A percentile compares a stretch with the other conserved stretches of the same genome.
Evolutionary conservation across 2,888 invertebrate species (phyloP).

Genomic region (Germaria angustata): DNA sequence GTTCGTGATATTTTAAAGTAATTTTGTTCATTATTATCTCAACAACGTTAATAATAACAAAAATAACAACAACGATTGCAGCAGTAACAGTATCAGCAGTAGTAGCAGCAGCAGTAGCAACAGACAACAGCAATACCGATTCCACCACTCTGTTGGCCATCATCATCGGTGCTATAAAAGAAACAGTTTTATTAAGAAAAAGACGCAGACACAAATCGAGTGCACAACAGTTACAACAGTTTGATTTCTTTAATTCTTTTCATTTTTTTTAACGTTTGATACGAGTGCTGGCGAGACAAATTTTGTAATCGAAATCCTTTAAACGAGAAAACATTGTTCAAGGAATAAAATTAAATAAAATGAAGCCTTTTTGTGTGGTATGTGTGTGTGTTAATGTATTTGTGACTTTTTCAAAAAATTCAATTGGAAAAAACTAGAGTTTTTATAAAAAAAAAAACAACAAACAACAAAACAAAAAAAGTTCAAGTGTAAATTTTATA

Average conservation of each 20-base stretch:
- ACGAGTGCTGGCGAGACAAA: conserved; percentile 25
- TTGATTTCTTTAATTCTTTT: conserved; percentile 20
- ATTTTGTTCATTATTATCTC: conserved; percentile 44
- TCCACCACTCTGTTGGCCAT: conserved; percentile 42
- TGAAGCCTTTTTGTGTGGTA: conserved; percentile 79
- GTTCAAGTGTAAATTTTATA: neutral
- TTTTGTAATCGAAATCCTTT: conserved; percentile 53
- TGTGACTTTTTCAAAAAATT: neutral
- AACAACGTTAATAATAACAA: neutral
- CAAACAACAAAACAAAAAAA: neutral
- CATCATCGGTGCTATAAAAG: conserved; percentile 76
- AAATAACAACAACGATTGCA: conserved; percentile 3
- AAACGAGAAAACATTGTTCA: conserved; percentile 28
- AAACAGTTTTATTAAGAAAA: conserved; percentile 77
- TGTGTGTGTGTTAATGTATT: conserved; percentile 57
- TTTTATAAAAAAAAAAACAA: neutral
- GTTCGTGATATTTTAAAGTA: conserved; percentile 60
- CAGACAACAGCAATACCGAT: neutral
- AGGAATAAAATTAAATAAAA: conserved; percentile 69
- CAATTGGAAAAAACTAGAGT: neutral
- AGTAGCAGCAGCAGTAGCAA: neutral
- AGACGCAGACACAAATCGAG: conserved; percentile 75
- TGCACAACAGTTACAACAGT: conserved; percentile 55
- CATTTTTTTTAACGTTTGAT: conserved; percentile 21
- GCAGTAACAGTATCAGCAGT: conserved; percentile 7